phyloP scores from a whole-genome alignment of 2,113 vertebrate species.

The Erythrolamprus reginae region DNA sequence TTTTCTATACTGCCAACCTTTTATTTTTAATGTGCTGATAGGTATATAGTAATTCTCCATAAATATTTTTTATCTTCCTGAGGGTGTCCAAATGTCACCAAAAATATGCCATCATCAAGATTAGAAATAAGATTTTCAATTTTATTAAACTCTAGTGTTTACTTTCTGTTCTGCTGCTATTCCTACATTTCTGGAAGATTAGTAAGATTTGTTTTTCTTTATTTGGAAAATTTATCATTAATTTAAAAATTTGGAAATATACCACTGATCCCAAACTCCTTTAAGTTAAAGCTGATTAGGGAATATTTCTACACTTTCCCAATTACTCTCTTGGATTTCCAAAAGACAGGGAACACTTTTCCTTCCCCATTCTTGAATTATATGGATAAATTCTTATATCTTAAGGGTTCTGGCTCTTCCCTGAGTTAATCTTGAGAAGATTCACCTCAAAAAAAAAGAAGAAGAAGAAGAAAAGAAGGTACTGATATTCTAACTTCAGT shows the following conservation, averaged over 20 bases:
- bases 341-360: not conserved
- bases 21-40: not conserved
- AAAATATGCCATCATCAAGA: not conserved
- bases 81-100: not conserved
- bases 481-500: not conserved
- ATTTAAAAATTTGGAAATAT: not conserved
- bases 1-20: not conserved
- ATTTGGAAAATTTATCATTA: not conserved
- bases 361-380: not conserved
- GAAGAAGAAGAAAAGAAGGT: not conserved
- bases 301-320: not conserved
- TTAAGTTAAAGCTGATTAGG: not conserved
- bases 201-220: too few species aligned
- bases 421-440: too few species aligned
- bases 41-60: not conserved
- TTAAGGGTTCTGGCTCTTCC: not conserved
- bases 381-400: not conserved
- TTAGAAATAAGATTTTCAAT: not conserved
- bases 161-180: not conserved
- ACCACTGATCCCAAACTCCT: not conserved
- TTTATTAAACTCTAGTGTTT: not conserved
- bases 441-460: not conserved
- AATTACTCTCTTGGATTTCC: not conserved
- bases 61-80: not conserved
- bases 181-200: not conserved